Base-by-base conservation (phyloP, 2,797 vertebrate species). In the Sibirionetta formosa region DNA sequence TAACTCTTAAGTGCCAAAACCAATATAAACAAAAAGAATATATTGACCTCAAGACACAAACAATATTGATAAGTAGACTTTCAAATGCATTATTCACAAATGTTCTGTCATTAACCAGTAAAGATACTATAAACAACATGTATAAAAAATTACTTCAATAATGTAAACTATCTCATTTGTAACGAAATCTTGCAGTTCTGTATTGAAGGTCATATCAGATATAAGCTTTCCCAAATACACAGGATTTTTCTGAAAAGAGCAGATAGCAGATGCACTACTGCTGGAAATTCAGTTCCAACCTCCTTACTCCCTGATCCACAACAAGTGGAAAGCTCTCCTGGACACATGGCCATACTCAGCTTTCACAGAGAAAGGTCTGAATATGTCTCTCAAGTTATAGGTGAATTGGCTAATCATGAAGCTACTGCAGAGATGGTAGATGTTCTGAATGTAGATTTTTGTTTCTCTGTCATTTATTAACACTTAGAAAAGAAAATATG, bases 351-450 rank as follows among this genome's bases (percentile, higher is more conserved):
- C 24, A 66, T 29, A 29, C 24, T 70, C 38, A 26, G 8, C 35
- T 82, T 69, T 82, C 80, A 60, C 56, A 80, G 64, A 88, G 50
- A 69, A 82, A 92, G 76, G 77, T 61, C 31, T 83, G 60, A 80
- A 61, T 1, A 35, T 26, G 31, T 85, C 44, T 85, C 53, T 64
- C 50, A 53, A 14, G 14, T 65, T 65, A 65, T 15, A 42, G 23
- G 13, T 33, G 24, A 86, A 53, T 4, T 69, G 31, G 2, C 9
- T 53, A 57, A 72, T 72, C 5, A 68, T 48, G 56, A 76, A 82
- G 51, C 12, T 33, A 33, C 18, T 61, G 46, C 23, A 72, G 31
- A 77, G 82, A 7, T 70, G 5, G 42, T 6, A 51, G n/a, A 33
- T 7, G 8, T 69, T 72, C 23, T 40, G 6, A 81, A 63, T 27